These are phyloP conservation scores for Apis mellifera DNA, from an alignment of 1,140 invertebrate species.

Conservation along the genomic window Amel_HAv3.1 CM009945.2:8556501-8557000, in stretches of 20 bases:
- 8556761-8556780: conserved; percentile 5
- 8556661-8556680: no score
- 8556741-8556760: background rate
- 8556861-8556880: no score
- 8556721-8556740: conserved; percentile 57
- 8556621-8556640: conserved; percentile 1
- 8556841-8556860: no score
- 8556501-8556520: background rate
- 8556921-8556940: no score
- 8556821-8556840: no score
- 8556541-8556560: background rate
- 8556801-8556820: no score
- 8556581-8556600: background rate
- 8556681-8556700: background rate
- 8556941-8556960: no score
- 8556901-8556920: no score
- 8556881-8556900: no score
- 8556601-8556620: conserved; percentile 10
- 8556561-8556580: no score
- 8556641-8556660: conserved; percentile 20
- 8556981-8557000: no score
- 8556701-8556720: conserved; percentile 33
- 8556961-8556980: no score
- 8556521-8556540: background rate
- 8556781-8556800: background rate